A percentile compares a stretch with the other conserved stretches of the same genome.
These are phyloP conservation scores for Corythaeola cristata DNA, from an alignment of 2,113 vertebrate species.

Conservation along the genomic window DNA sequence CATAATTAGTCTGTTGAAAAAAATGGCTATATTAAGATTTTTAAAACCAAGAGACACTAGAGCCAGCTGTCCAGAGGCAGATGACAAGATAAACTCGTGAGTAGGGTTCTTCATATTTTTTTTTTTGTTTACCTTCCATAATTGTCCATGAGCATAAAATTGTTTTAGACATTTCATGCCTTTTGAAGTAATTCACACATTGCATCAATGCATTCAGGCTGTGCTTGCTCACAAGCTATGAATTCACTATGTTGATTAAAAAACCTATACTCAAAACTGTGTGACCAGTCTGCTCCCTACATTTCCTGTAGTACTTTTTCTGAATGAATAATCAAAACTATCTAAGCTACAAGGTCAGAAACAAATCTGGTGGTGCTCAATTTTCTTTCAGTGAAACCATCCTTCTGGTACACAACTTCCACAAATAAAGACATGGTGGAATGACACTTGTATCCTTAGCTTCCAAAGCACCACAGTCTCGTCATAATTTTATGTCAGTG, in stretches of 20 bases:
- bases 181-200: not conserved
- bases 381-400: not conserved
- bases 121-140: not conserved
- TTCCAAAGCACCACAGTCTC: not conserved
- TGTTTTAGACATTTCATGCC: not conserved
- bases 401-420: not conserved
- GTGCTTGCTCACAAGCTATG: not conserved
- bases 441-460: not conserved
- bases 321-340: not conserved
- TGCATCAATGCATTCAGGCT: not conserved
- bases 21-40: not conserved
- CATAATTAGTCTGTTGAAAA: not conserved
- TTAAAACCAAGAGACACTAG: not conserved
- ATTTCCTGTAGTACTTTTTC: not conserved
- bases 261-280: not conserved
- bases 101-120: not conserved
- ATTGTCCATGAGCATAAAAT: not conserved
- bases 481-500: not conserved
- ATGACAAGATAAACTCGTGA: not conserved
- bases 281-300: not conserved
- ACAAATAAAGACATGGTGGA: not conserved
- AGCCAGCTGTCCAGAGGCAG: not conserved
- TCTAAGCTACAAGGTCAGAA: not conserved
- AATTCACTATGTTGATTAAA: not conserved
- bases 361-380: not conserved